Percentiles rank a stretch among this genome's conserved stretches.
Evolutionary conservation across 2,797 vertebrate species (phyloP).

Genomic region (Hylomyscus alleni): DNA sequence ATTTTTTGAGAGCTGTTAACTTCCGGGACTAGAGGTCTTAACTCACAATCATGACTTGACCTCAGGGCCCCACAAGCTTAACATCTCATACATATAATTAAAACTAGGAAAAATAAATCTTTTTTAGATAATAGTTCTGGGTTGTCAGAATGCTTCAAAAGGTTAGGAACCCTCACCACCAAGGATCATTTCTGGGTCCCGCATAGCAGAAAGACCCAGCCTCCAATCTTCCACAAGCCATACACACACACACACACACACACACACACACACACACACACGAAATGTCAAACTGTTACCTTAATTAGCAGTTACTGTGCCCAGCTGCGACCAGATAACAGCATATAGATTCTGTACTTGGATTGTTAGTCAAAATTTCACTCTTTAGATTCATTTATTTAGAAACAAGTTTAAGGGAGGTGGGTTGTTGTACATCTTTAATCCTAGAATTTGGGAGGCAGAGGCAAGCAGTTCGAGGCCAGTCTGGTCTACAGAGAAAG

Average conservation of each 20-base stretch:
- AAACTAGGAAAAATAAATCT: not conserved
- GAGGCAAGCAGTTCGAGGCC: not conserved
- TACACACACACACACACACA: no score
- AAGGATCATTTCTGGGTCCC: not conserved
- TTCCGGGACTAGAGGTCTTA: not conserved
- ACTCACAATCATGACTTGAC: not conserved
- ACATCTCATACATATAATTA: not conserved
- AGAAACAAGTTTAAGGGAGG: not conserved
- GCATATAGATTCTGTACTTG: not conserved
- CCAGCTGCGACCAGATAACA: not conserved
- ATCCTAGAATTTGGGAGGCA: not conserved
- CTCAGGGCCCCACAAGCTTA: not conserved
- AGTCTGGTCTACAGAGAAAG: not conserved
- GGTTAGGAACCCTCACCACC: not conserved
- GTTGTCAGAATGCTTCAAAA: not conserved
- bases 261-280: not conserved
- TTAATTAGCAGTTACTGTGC: not conserved
- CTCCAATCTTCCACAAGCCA: not conserved
- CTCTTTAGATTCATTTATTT: not conserved
- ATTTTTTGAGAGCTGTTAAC: not conserved
- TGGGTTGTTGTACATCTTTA: not conserved
- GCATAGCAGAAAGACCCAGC: not conserved
- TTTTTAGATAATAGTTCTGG: not conserved
- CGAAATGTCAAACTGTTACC: not conserved
- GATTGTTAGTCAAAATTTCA: not conserved